These are phyloP conservation scores for Brenthis ino DNA, from an alignment of 2,888 invertebrate species.

Conservation along the genomic window DNA sequence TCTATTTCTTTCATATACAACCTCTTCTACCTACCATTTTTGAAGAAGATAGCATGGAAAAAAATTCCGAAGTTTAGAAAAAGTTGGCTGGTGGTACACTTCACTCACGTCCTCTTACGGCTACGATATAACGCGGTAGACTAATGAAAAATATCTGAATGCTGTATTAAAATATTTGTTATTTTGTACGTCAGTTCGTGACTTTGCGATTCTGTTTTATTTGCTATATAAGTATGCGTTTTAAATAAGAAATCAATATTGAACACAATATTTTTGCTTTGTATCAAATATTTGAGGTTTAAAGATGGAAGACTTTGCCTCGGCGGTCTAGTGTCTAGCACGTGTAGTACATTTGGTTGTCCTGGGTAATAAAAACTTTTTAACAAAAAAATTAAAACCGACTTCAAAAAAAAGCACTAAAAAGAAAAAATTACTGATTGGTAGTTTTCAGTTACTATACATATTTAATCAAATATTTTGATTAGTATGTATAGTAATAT, in stretches of 20 bases:
- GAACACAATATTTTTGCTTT: not conserved
- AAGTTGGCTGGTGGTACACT: constrained; percentile 26
- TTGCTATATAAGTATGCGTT: not conserved
- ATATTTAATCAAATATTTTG: no score
- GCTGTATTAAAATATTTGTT: constrained; percentile 32
- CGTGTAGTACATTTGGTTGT: no score
- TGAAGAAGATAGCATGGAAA: constrained; percentile 82
- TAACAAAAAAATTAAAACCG: no score
- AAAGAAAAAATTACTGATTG: no score
- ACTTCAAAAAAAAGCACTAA: no score
- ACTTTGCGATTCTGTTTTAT: constrained; percentile 11
- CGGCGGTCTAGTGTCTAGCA: no score
- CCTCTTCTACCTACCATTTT: constrained; percentile 82
- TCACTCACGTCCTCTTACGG: constrained; percentile 31
- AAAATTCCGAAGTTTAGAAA: constrained; percentile 75
- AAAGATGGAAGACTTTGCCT: no score
- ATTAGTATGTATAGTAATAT: no score
- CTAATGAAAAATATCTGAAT: constrained; percentile 42
- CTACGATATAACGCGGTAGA: constrained; percentile 33
- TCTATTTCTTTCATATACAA: constrained; percentile 76
- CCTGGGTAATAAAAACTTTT: no score
- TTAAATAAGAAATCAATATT: not conserved
- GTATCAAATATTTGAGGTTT: no score
- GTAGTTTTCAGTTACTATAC: no score
- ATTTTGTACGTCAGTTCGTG: constrained; percentile 14